These are phyloP conservation scores for Oedothorax gibbosus DNA, from an alignment of 1,140 invertebrate genomes.

Conservation along the genomic window DNA sequence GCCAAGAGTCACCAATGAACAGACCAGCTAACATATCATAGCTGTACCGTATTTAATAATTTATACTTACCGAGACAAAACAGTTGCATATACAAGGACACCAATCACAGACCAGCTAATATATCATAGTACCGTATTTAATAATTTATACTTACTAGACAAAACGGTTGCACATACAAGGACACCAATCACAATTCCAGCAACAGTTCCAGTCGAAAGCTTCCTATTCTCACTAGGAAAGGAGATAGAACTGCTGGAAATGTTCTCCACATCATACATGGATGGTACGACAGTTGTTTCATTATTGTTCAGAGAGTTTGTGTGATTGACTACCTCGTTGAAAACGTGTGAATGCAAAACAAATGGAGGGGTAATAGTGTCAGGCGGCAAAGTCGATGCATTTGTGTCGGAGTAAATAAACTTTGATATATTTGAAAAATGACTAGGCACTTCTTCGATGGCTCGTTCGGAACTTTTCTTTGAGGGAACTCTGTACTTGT, in stretches of 20 bases:
- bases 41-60: no score
- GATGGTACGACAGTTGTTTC: conserved; percentile 16
- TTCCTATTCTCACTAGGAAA: conserved; percentile 7
- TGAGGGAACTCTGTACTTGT: background rate
- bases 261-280: conserved; percentile 19
- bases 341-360: conserved; percentile 16
- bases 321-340: conserved; percentile 32
- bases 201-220: conserved; percentile 44
- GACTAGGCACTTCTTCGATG: conserved; percentile 11
- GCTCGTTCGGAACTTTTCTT: conserved; percentile 20
- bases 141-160: conserved; percentile 45
- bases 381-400: conserved; percentile 8
- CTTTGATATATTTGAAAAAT: conserved; percentile 14
- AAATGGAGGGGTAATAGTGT: conserved; percentile 1
- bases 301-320: conserved; percentile 3
- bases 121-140: no score
- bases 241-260: conserved; percentile 22
- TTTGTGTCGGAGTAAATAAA: background rate
- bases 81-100: no score
- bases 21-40: no score
- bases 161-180: conserved; percentile 51
- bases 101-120: no score
- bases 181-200: conserved; percentile 52
- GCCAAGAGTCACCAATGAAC: no score
- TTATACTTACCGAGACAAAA: no score